A percentile compares a stretch with the other conserved stretches of the same genome.
Conservation (phyloP, 2,113 vertebrate species). For the Phalacrocorax carbo region DNA sequence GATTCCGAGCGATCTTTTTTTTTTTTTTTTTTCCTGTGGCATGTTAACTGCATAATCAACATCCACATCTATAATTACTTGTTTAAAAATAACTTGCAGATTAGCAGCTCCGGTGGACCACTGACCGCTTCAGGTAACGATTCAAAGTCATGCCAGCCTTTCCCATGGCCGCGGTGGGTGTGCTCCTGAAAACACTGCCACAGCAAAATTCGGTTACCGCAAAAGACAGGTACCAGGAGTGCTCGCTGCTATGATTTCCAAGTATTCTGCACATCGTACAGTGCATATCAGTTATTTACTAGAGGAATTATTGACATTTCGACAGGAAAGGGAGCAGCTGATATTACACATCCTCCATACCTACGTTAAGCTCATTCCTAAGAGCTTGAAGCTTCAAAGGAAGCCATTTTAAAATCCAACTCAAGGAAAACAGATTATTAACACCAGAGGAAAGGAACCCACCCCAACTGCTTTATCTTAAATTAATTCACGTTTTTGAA, state of each 20-base stretch:
- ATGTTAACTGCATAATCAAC: not conserved
- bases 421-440: conserved; percentile 18
- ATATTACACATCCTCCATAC: not conserved
- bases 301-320: not conserved
- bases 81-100: not conserved
- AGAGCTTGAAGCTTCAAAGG: conserved; percentile 37
- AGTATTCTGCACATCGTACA: rapidly evolving
- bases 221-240: not conserved
- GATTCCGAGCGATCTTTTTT: not conserved
- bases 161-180: not conserved
- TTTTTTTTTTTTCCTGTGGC: not conserved
- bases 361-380: not conserved
- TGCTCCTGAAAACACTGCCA: not conserved
- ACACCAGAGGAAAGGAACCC: not conserved
- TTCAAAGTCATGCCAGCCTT: not conserved
- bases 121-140: not conserved
- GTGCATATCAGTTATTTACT: not conserved
- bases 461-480: not conserved
- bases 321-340: not conserved
- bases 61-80: not conserved
- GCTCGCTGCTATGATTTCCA: not conserved
- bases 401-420: conserved; percentile 61
- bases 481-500: not conserved
- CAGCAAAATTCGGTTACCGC: not conserved
- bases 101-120: not conserved